Evolutionary conservation across 2,113 vertebrate genomes (phyloP).

Genomic region (Labrus mixtus): DNA sequence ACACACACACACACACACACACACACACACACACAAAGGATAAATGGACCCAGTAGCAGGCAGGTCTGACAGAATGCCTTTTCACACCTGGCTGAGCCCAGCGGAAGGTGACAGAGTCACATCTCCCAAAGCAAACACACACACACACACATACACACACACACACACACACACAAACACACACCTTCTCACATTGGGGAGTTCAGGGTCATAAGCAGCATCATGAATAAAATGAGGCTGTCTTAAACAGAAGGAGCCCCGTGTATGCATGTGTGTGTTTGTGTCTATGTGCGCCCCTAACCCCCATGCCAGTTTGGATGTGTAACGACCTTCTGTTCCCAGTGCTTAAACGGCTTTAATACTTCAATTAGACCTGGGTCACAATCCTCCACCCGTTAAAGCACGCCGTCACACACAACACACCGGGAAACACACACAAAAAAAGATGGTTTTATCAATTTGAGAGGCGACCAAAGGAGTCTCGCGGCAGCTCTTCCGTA

Average conservation of each 20-base stretch:
- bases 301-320: slow-evolving; percentile 82
- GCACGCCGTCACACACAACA: slow-evolving; percentile 59
- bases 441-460: slow-evolving; percentile 40
- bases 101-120: slow-evolving; percentile 85
- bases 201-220: slow-evolving; percentile 84
- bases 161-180: slow-evolving; percentile 56
- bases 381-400: slow-evolving; percentile 85
- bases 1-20: slow-evolving; percentile 34
- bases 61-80: slow-evolving; percentile 88
- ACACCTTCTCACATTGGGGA: slow-evolving; percentile 77
- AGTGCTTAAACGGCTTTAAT: slow-evolving; percentile 85
- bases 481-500: slow-evolving; percentile 1
- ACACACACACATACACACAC: slow-evolving; percentile 35
- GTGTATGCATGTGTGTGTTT: slow-evolving; percentile 55
- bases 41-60: slow-evolving; percentile 84
- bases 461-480: slow-evolving; percentile 2
- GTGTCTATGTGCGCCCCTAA: slow-evolving; percentile 67
- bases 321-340: slow-evolving; percentile 84
- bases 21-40: slow-evolving; percentile 53
- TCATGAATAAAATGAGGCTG: slow-evolving; percentile 84
- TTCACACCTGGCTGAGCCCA: slow-evolving; percentile 88
- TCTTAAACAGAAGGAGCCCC: slow-evolving; percentile 79
- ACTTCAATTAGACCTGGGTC: slow-evolving; percentile 86
- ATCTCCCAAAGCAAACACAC: slow-evolving; percentile 79
- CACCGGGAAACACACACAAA: slow-evolving; percentile 32